Evolutionary conservation across 2,797 vertebrate genomes (phyloP).

Genomic region (Xerus rutilus): DNA sequence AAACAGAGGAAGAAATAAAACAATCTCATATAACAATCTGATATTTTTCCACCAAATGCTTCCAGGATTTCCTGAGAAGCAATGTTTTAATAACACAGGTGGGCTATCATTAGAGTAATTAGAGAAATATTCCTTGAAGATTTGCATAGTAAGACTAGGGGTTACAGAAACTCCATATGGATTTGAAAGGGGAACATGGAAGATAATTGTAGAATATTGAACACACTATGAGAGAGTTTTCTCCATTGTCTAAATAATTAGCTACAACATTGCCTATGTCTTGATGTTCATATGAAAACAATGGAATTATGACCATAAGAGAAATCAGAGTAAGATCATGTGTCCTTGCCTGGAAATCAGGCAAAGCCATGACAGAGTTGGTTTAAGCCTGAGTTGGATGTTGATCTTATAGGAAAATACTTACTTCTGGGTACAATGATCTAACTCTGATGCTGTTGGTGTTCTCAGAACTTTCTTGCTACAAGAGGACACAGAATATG

Average conservation of each 20-base stretch:
- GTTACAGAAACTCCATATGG: neutral
- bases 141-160: neutral
- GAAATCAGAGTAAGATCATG: neutral
- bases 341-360: neutral
- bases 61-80: neutral
- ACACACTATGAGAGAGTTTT: neutral
- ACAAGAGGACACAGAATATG: neutral
- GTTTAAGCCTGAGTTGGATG: neutral
- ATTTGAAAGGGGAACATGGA: neutral
- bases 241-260: neutral
- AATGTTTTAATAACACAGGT: neutral
- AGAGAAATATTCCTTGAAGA: neutral
- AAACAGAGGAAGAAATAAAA: neutral
- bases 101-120: neutral
- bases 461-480: neutral
- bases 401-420: neutral
- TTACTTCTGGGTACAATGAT: neutral
- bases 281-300: neutral
- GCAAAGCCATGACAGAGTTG: neutral
- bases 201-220: neutral
- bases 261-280: neutral
- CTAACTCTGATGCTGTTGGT: neutral
- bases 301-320: neutral
- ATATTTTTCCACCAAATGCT: neutral
- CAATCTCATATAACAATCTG: neutral